Evolutionary conservation across 2,888 invertebrate genomes (phyloP), one percentile per base, ranked within the genome.

Genomic region (Latrodectus hesperus): DNA sequence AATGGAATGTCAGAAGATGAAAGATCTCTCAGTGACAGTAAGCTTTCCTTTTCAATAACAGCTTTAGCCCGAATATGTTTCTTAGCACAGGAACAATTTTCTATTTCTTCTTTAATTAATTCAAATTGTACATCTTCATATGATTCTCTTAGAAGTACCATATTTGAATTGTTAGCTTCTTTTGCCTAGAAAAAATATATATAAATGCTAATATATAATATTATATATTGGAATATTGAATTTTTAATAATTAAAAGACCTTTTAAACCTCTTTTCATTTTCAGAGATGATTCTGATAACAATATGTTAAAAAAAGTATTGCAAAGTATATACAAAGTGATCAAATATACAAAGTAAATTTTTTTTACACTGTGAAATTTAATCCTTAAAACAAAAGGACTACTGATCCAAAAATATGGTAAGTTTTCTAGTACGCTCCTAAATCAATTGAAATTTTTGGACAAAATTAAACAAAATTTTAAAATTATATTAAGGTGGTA

Each of bases 11-110:
- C 97, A 1, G 94, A 93, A 0, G 91, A 93, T 79, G 94, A 95
- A 82, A 99, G 94, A 92, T 98, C 98, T 90, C 99, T 93, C 55
- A 99, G 91, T 0, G 97, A 97, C 92, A 95, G 95, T 10, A 99
- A 94, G 73, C 94, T 95, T 90, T 94, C 94, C 89, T 94, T 94
- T 90, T 95, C 94, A 0, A 95, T 94, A 84, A 99, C 95, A 0
- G 96, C 99, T 81, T 98, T 93, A 10, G 77, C 76, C 16, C 81
- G 71, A 38, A 87, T 71, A 72, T 87, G 86, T 10, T 72, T 77
- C 52, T 51, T 60, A 9, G 86, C 51, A 53, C 86, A 87, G 1
- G 53, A 67, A 60, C 86, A 87, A 11, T 81, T 81, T 68, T 87
- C 73, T 1, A 67, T 10, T 8, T 87, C 80, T 52, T 87, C 76